These are phyloP conservation scores for Hermaeophaga mercurialis DNA, from an alignment of 2,888 invertebrate species.

Conservation along the genomic window DNA sequence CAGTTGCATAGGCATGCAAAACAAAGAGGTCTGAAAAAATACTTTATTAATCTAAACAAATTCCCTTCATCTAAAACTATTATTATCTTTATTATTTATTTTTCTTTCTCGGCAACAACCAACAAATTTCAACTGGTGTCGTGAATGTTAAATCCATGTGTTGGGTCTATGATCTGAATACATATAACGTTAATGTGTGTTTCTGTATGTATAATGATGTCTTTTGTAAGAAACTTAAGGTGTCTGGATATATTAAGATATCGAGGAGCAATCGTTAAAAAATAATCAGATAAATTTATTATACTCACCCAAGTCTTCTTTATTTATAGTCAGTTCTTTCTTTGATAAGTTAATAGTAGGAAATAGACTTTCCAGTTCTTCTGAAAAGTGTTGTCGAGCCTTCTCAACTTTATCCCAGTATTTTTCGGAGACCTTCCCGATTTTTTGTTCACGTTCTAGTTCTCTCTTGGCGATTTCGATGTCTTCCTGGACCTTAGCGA, in stretches of 20 bases:
- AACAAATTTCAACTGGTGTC: too few relatives aligned
- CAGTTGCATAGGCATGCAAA: conserved; percentile 76
- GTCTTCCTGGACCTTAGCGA: conserved; percentile 62
- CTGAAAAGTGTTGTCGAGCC: conserved; percentile 65
- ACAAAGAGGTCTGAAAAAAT: conserved; percentile 72
- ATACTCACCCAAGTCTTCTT: conserved; percentile 23
- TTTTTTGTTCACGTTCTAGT: conserved; percentile 63
- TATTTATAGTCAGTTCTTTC: conserved; percentile 63
- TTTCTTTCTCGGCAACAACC: too few relatives aligned
- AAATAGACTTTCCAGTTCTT: conserved; percentile 72
- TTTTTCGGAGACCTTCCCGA: conserved; percentile 71
- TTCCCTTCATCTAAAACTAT: too few relatives aligned
- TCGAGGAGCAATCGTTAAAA: too few relatives aligned
- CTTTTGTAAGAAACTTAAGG: too few relatives aligned
- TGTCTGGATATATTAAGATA: too few relatives aligned
- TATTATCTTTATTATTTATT: too few relatives aligned
- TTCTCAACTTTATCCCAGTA: conserved; percentile 81
- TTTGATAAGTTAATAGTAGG: conserved; percentile 72
- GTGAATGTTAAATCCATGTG: too few relatives aligned
- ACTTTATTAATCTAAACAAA: too few relatives aligned
- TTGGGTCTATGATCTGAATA: too few relatives aligned
- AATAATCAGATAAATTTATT: not conserved
- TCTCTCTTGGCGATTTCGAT: conserved; percentile 65
- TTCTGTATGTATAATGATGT: too few relatives aligned
- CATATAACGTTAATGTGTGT: too few relatives aligned